These are phyloP conservation scores for Aphodius sticticus DNA, from an alignment of 2,888 invertebrate species.

Conservation along the genomic window DNA sequence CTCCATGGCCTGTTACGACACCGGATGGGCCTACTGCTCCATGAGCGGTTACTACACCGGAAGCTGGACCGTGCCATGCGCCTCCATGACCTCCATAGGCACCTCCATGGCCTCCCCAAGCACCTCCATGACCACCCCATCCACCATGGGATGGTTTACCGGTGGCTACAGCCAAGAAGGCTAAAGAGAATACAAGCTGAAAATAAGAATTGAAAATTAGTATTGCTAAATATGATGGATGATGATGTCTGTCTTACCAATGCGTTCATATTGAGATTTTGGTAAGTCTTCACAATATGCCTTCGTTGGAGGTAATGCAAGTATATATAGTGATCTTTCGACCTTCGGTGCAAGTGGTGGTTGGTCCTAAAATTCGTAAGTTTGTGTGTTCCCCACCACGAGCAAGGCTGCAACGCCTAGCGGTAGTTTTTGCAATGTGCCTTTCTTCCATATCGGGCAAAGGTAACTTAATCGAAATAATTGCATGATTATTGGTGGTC, in stretches of 20 bases:
- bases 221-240: neutral
- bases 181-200: constrained; percentile 13
- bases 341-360: constrained; percentile 14
- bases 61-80: neutral
- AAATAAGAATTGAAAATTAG: neutral
- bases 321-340: constrained; percentile 17
- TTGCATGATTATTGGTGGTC: neutral
- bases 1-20: constrained; percentile 20
- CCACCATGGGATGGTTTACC: constrained; percentile 17
- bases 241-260: constrained; percentile 15
- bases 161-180: constrained; percentile 11
- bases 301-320: neutral
- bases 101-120: neutral
- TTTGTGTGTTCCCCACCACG: neutral
- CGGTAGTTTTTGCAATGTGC: neutral
- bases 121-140: neutral
- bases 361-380: neutral
- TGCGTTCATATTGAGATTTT: constrained; percentile 21
- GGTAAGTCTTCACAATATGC: constrained; percentile 14
- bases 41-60: constrained; percentile 1
- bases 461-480: neutral
- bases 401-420: neutral
- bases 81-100: neutral
- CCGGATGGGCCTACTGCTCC: constrained; percentile 20
- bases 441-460: neutral